Evolutionary conservation across 2,113 vertebrate species (phyloP), one percentile per base, ranked within the genome.

Genomic region (Morone chrysops): DNA sequence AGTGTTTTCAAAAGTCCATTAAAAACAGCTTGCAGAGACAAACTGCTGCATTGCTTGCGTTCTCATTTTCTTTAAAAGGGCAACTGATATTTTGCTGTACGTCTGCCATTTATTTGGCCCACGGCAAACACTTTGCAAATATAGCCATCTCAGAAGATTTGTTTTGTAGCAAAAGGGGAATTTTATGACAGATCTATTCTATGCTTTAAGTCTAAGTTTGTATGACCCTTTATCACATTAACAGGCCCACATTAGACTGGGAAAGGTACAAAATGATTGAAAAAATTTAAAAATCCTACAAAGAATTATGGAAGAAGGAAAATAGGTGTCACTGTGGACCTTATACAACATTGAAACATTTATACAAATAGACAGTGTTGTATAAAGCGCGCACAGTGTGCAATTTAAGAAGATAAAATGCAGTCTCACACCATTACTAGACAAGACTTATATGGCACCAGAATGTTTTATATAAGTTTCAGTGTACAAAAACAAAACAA

Each of bases 31-130:
- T 78, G 74, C 77, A 87, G 84, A 90, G 81, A 88, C 81, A 91
- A 90, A 88, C 79, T 72, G 66, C 75, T 74, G 82, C 88, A 70
- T 57, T 51, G 51, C 76, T 82, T 79, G 45, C 63, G 40, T 90
- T 90, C 78, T 78, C 75, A 90, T 92, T 92, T 90, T 80, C 61
- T 84, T 87, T 84, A 53, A 94, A 90, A 90, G 89, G 87, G 84
- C 83, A 92, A 75, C 81, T 81, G 82, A 87, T 83, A 87, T 90
- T 87, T 89, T 83, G 43, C 71, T 68, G 11, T 56, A 61, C 63
- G 81, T 61, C 82, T 89, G 72, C 66, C 66, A 88, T 90, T 82
- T 92, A 84, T 90, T 81, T 83, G 16, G 75, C 83, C 62, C 25
- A 18, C 4, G 68, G 85, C 85, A 66, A 80, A 76, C 53, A 50